Evolutionary conservation across 2,888 invertebrate genomes (phyloP), one percentile per base, ranked within the genome.

Genomic region (Sialis lutaria): DNA sequence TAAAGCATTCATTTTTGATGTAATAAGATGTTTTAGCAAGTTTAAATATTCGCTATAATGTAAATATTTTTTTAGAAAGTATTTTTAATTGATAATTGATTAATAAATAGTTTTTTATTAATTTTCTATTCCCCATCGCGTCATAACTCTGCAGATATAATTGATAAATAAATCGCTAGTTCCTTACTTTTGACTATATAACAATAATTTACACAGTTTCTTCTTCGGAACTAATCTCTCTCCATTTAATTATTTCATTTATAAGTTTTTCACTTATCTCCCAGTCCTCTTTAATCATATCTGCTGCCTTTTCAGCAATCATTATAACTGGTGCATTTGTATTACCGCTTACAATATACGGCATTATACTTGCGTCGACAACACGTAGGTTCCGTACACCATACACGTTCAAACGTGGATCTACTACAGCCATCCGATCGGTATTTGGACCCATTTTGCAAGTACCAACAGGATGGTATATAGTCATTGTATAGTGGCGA

Each of bases 281-380:
- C 77, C 82, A 83, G 53, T 83, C 80, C 58, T 79, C 72, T 58
- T 84, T 85, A 53, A 89, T 84, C 73, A 89, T 77, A 56, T 88
- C 86, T 0, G 85, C 72, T 1, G 79, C 85, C 56, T 82, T 86
- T 58, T 89, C 88, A 0, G 80, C 88, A 40, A 89, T 80, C 88
- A 88, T 88, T 41, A 87, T 77, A 1, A 75, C 75, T 0, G 88
- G 85, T 0, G 84, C 86, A 56, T 87, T 87, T 0, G 86, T 88
- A 57, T 89, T 87, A 0, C 87, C 88, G 33, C 73, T 82, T 0
- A 77, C 70, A 46, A 89, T 83, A 2, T 65, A 73, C 0, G 89
- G 89, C 83, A 90, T 88, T 13, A 90, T 72, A 53, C 86, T 87
- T 1, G 79, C 84, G 60, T 90, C 90, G 3, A 87, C 74, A 0